phyloP scores from a whole-genome alignment of 1,140 invertebrate species.

The Conus betulinus region DNA sequence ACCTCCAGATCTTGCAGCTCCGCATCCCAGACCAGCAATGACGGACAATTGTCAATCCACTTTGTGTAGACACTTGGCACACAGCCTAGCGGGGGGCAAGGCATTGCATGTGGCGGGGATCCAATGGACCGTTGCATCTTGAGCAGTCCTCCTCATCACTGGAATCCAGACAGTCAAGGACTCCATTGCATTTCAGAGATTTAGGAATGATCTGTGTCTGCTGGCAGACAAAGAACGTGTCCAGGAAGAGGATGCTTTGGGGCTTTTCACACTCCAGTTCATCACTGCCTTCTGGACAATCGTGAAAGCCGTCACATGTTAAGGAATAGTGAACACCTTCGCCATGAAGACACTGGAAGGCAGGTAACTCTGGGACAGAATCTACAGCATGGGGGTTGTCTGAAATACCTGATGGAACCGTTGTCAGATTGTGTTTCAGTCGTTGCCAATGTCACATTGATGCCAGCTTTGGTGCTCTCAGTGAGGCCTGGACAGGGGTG shows the following conservation, averaged over 20 bases:
- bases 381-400: not conserved
- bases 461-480: not conserved
- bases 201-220: constrained; percentile 6
- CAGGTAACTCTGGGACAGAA: not conserved
- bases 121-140: no score
- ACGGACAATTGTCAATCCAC: not conserved
- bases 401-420: not conserved
- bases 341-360: not conserved
- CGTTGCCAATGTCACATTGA: no score
- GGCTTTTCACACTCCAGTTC: constrained; percentile 23
- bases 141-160: constrained; percentile 42
- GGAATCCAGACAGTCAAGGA: constrained; percentile 34
- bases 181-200: constrained; percentile 27
- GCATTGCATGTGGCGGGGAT: no score
- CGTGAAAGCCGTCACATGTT: constrained; percentile 33
- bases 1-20: not conserved
- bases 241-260: not conserved
- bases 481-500: not conserved
- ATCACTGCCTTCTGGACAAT: constrained; percentile 37
- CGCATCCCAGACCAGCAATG: no score
- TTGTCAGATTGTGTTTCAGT: not conserved
- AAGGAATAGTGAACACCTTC: constrained; percentile 21
- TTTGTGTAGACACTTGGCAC: not conserved
- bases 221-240: constrained; percentile 17
- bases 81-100: constrained; percentile 23